A percentile compares a stretch with the other conserved stretches of the same genome.
phyloP scores from a whole-genome alignment of 2,113 vertebrate genomes.

The Gopherus evgoodei region DNA sequence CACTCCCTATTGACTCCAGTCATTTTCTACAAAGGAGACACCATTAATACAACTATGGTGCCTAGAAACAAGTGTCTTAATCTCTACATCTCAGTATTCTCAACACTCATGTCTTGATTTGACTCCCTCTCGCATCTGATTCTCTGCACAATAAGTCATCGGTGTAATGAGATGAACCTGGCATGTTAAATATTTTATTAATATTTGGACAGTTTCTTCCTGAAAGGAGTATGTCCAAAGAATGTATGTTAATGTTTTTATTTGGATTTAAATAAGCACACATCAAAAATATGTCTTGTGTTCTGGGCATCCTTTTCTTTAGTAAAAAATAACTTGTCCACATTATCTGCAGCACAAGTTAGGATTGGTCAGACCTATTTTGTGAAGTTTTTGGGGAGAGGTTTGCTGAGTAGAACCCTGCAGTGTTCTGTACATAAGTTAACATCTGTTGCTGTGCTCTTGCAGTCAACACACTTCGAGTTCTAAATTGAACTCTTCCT shows the following conservation, averaged over 20 bases:
- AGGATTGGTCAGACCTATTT: not conserved
- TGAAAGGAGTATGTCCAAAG: not conserved
- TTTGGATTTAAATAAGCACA: not conserved
- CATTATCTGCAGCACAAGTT: not conserved
- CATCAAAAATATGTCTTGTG: not conserved
- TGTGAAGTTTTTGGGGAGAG: not conserved
- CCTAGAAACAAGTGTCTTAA: accelerated
- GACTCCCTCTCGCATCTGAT: not conserved
- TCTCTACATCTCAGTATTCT: accelerated
- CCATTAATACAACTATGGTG: not conserved
- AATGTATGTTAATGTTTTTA: not conserved
- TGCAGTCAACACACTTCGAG: not conserved
- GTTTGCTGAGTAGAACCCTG: not conserved
- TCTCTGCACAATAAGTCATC: not conserved
- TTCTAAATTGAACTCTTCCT: not conserved
- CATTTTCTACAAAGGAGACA: not conserved
- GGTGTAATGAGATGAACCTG: not conserved
- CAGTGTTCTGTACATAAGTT: not conserved
- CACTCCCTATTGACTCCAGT: not conserved
- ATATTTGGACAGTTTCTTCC: conserved; percentile 7
- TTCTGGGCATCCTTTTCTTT: accelerated
- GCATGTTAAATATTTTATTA: not conserved
- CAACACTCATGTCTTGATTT: accelerated
- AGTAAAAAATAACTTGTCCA: not conserved
- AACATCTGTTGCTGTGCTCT: not conserved